A percentile compares a stretch with the other conserved stretches of the same genome.
Evolutionary conservation across 37 sponge, comb jelly and placozoan species (phyloP).

Genomic region (Theonella swinhoei): DNA sequence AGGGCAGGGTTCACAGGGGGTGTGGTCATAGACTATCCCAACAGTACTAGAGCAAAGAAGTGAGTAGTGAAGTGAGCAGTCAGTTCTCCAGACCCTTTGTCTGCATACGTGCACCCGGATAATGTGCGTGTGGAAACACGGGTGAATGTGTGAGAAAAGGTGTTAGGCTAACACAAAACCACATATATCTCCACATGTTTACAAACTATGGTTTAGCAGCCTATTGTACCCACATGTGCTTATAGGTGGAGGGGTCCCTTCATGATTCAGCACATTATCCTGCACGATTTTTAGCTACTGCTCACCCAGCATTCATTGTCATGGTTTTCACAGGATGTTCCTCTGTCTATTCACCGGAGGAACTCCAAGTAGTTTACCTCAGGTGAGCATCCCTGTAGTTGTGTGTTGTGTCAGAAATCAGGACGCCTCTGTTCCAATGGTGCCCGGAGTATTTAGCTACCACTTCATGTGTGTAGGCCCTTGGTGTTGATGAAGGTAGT

Average conservation of each 20-base stretch:
- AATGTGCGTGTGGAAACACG: not conserved
- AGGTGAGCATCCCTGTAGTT: no score
- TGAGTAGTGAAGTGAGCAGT: slow-evolving; percentile 9
- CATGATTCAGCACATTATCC: no score
- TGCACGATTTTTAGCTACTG: not conserved
- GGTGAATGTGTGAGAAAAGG: not conserved
- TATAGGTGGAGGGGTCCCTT: no score
- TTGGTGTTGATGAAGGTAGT: slow-evolving; percentile 59
- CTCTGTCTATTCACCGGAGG: slow-evolving; percentile 97
- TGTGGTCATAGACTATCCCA: slow-evolving; percentile 96
- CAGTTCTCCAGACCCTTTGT: not conserved
- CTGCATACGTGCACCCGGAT: not conserved
- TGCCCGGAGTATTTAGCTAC: no score
- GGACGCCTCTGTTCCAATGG: no score
- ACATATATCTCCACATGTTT: no score
- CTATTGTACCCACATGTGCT: no score
- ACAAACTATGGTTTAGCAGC: no score
- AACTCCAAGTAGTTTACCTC: slow-evolving; percentile 67
- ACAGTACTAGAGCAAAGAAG: slow-evolving; percentile 99
- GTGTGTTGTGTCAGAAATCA: no score
- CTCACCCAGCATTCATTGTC: not conserved
- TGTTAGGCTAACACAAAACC: no score
- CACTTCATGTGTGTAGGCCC: no score
- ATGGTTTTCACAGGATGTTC: slow-evolving; percentile 61
- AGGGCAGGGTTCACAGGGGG: slow-evolving; percentile 99